Conservation (phyloP, 53 echinoderm and acorn worm species). For the Holothuria leucospilota region DNA sequence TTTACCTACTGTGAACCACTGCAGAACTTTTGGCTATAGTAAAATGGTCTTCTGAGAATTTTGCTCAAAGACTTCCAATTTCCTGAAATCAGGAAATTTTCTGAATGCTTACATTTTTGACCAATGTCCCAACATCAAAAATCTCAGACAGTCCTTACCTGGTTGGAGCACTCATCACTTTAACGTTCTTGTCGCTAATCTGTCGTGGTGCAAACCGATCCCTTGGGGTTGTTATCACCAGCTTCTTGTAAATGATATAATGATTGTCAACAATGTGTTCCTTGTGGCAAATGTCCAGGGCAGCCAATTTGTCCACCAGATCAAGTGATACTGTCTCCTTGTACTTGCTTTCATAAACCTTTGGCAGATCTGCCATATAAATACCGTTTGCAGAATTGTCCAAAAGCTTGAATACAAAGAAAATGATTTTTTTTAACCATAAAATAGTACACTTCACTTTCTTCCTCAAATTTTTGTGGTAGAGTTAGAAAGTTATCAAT, state of each 20-base stretch:
- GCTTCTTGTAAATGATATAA: constrained; percentile 23
- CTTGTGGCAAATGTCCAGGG: constrained; percentile 9
- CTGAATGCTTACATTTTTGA: too few species aligned
- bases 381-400: not conserved
- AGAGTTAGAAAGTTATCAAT: too few species aligned
- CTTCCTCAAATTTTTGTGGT: not conserved
- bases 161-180: constrained; percentile 4
- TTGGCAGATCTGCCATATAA: not conserved
- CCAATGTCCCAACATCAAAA: too few species aligned
- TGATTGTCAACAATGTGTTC: not conserved
- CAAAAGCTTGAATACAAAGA: constrained; percentile 1
- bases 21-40: too few species aligned
- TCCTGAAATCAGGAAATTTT: too few species aligned
- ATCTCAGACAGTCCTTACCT: not conserved
- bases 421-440: not conserved
- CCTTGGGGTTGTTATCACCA: not conserved
- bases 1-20: too few species aligned
- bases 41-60: too few species aligned
- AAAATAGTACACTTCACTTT: not conserved
- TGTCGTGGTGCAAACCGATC: not conserved
- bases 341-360: not conserved
- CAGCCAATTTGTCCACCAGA: constrained; percentile 30
- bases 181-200: constrained; percentile 13
- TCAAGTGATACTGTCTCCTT: constrained; percentile 1
- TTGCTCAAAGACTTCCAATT: too few species aligned